Base-by-base conservation (phyloP, 2,113 vertebrate species). In the Paramormyrops kingsleyae region DNA sequence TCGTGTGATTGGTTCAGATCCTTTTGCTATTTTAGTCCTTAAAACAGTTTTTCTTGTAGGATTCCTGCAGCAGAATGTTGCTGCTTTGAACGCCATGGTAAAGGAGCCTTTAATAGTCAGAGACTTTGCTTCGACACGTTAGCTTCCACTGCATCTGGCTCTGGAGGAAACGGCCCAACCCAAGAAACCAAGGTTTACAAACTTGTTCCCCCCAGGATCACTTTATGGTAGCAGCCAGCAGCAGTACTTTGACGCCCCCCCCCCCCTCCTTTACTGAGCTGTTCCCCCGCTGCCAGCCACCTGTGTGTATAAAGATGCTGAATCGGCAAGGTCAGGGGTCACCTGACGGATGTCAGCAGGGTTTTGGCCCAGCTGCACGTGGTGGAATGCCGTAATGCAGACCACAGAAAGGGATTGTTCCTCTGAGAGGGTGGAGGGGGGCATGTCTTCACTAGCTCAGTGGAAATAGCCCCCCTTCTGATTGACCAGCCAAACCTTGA, bases 1-100 rank as follows among this genome's bases (percentile, higher is more conserved):
- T 93, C 89, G 62, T 53, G 88, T 46, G 77, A 89, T 90, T 70
- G 91, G 87, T 90, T 89, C 66, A 66, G 83, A 89, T 80, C 19
- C n/a, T 56, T 80, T 84, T 90, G 84, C 92, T 94, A 92, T 94
- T 94, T 93, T 89, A 83, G 91, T 89, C 91, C 90, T 87, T 93
- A 89, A 93, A 94, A 93, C 90, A 92, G 90, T 92, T 92, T 91
- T 92, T 90, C 85, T 90, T 86, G 90, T 90, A 91, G 91, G 87
- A 88, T 92, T 91, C 91, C 92, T 92, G 92, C 93, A 89, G 92
- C 92, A 77, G 62, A 90, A 90, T 77, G 89, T 49, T 91, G 83
- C 88, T 91, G 66, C 88, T 91, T 91, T 90, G 15, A 70, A 77
- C 87, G n/a, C 15, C 6, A 50, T 31, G 6, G 8, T 84, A 44